Percentiles rank a stretch among this genome's conserved stretches.
phyloP scores from a whole-genome alignment of 2,113 vertebrate genomes.

The Bufo gargarizans region DNA sequence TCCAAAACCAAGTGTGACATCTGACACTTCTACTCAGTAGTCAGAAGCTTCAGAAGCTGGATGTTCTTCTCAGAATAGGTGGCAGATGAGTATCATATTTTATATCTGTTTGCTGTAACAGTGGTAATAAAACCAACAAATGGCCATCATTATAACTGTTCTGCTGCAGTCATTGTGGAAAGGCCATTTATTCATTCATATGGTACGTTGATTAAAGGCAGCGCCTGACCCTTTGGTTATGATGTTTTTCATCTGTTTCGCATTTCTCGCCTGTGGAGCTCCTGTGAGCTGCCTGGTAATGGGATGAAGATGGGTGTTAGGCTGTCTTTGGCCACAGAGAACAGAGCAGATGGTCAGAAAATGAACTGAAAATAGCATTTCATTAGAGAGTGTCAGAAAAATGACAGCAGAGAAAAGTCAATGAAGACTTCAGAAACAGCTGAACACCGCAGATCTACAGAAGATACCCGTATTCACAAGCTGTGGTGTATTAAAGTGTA shows the following conservation, averaged over 20 bases:
- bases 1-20: constrained; percentile 31
- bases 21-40: constrained; percentile 4
- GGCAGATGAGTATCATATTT: constrained; percentile 7
- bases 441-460: neutral
- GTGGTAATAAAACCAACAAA: neutral
- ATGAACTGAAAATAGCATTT: neutral
- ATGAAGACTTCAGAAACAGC: neutral
- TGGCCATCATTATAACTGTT: neutral
- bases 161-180: neutral
- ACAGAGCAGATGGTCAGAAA: neutral
- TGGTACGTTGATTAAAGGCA: constrained; percentile 30
- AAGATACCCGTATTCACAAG: neutral
- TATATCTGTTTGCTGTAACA: neutral
- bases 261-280: neutral
- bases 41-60: neutral
- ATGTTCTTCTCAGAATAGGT: neutral
- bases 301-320: constrained; percentile 7
- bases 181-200: constrained; percentile 13
- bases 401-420: neutral
- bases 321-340: neutral
- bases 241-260: constrained; percentile 31
- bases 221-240: neutral
- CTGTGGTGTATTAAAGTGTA: neutral
- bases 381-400: neutral
- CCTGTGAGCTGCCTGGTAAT: neutral